Base-by-base conservation (phyloP, 2,888 invertebrate species). In the Apotomis turbidana region DNA sequence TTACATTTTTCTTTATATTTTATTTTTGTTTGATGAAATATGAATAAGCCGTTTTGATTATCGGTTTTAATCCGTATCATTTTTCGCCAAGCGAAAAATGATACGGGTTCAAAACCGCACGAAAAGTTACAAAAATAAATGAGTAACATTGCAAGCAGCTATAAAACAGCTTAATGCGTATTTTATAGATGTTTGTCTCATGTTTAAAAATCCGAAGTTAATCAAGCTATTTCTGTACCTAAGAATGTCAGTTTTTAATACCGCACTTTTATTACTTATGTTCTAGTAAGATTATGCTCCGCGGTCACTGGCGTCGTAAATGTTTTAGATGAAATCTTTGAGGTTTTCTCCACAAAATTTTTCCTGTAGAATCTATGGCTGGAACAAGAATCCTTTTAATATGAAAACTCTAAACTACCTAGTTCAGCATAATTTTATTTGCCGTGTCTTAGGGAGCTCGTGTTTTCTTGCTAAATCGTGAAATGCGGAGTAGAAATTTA, bases 251-350 rank as follows among this genome's bases (percentile, higher is more conserved):
- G 46, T 67, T 71, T 41, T 71, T 71, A 55, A 61, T 38, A 27
- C n/a, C 41, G 6, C 15, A 36, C 27, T 67, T 51, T 67, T 66
- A 61, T 70, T 70, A n/a, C n/a, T n/a, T n/a, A 71, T 46, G 59
- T 55, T 66, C 12, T 13, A 9, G 64, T 36, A 6, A 46, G 64
- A 66, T 64, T 66, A 66, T 66, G 60, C 55, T 4, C 46, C 38
- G 49, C 5, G 36, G 54, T 55, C 9, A 49, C 49, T 38, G 27
- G 49, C 54, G 15, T 71, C 67, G 61, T 71, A 71, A 67, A 71
- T 55, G 68, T 59, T 68, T 41, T 63, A 60, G 60, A 54, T 67
- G 12, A 66, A 71, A 66, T 55, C 46, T 67, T 67, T 55, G 66
- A 67, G 66, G 66, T 61, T 36, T 9, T 10, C 55, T 38, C 3